Base-by-base conservation (phyloP, 2,113 vertebrate genomes). In the Mohoua ochrocephala region DNA sequence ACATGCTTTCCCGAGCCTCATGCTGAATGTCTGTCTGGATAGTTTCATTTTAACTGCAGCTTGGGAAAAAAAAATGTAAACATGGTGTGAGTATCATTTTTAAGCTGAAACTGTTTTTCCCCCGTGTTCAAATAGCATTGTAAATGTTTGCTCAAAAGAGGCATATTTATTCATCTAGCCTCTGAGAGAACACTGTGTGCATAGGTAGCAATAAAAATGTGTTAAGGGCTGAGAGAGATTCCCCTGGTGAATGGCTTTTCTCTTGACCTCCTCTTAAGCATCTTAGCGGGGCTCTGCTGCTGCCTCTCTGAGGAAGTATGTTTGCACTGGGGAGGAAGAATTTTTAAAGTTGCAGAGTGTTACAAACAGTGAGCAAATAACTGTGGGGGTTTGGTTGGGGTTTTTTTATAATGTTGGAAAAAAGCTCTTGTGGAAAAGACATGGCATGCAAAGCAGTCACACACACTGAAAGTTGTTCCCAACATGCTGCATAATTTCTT, bases 11-110 rank as follows among this genome's bases (percentile, higher is more conserved):
- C 68, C 18, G 3, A 95, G 82, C 68, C 63, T 97, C 86, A 92
- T 73, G 74, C 89, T 93, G 95, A 95, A 96, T 84, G 93, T 92
- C 96, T 95, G 95, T 98, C 96, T 97, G 95, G 92, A 93, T 87
- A 86, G 95, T 97, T 97, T 96, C 96, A 95, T 96, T 91, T 98
- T 96, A 97, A 96, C 89, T 96, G 79, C 91, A 95, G 93, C 91
- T 93, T 91, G 90, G 75, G 76, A 57, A 92, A 89, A 91, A 86
- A 95, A 93, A 93, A 94, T 28, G 92, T 91, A 96, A 96, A 96
- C 88, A 89, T 22, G 60, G 88, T 78, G 57, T 88, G 87, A n/a
- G 95, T 92, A 95, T 92, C 91, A 86, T 95, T 96, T 95, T 91
- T 87, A 96, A 75, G 77, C 78, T 68, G 80, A 92, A 91, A 78